Evolutionary conservation across 2,113 vertebrate genomes (phyloP).

Genomic region (Garra rufa): DNA sequence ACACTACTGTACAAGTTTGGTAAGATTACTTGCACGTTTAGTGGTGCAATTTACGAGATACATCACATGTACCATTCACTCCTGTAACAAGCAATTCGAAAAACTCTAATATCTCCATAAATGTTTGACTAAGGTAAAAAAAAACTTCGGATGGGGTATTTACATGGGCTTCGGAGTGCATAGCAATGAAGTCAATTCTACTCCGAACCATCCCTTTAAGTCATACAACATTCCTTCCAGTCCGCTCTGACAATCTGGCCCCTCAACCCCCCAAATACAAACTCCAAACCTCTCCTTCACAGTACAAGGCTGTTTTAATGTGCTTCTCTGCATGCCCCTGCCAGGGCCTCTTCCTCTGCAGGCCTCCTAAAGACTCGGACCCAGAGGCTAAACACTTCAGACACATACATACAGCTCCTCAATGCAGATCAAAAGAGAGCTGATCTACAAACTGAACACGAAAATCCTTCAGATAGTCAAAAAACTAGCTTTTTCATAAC

Average conservation of each 20-base stretch:
- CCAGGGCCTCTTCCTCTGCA: slow-evolving; percentile 69
- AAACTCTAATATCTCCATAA: too few species aligned
- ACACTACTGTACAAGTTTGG: too few species aligned
- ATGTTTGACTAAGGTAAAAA: too few species aligned
- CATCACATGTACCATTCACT: too few species aligned
- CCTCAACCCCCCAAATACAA: neutral
- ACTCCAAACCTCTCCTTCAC: neutral
- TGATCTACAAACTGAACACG: neutral
- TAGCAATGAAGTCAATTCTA: too few species aligned
- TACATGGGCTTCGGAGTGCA: too few species aligned
- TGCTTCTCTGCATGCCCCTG: slow-evolving; percentile 52
- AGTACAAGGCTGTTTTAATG: slow-evolving; percentile 31
- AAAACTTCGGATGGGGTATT: too few species aligned
- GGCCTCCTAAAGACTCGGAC: slow-evolving; percentile 61
- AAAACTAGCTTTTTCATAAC: neutral
- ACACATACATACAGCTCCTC: slow-evolving; percentile 35
- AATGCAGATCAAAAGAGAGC: slow-evolving; percentile 23
- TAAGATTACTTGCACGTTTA: too few species aligned
- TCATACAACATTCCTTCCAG: slow-evolving; percentile 28
- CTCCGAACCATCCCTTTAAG: too few species aligned
- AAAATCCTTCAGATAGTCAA: neutral
- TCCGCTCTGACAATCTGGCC: slow-evolving; percentile 7
- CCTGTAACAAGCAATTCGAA: too few species aligned
- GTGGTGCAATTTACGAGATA: too few species aligned
- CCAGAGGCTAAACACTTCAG: slow-evolving; percentile 28